Evolutionary conservation across 2,888 invertebrate genomes (phyloP), one percentile per base, ranked within the genome.

Genomic region (Cheilosia variabilis): DNA sequence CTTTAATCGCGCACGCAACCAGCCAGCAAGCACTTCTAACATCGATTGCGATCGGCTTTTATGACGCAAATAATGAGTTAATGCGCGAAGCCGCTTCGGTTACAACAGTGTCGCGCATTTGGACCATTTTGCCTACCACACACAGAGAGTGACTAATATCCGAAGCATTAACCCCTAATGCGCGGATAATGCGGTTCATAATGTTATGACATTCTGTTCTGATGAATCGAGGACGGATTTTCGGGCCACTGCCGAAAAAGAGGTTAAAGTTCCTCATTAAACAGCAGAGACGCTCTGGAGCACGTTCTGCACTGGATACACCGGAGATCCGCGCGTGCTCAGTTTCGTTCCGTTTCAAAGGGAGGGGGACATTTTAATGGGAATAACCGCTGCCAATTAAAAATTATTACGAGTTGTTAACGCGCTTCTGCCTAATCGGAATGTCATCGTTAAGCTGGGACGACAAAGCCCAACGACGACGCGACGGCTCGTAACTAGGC

Each of bases 241-340:
- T 78, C 17, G 66, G 66, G 62, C 47, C 65, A 69, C 34, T 37
- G 37, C 57, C 72, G 43, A 57, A 27, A 83, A 83, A 68, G 68
- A 83, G 83, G 83, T 78, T 83, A 83, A 78, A 83, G 83, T 83
- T 83, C 68, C 83, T 83, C 78, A 83, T 83, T 83, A 83, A 73
- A 68, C 41, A 37, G 55, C 50, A 10, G 43, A 68, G 68, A 52
- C 58, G 78, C 83, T 73, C 78, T 68, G 62, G 57, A 78, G 78
- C 83, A 83, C 68, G 83, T 73, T 83, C 83, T 83, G 55, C 66
- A 68, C 60, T 77, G 77, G 65, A 77, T 72, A 72, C 57, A 73
- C 78, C 63, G 63, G 78, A 62, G 73, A 27, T 68, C 22, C 72
- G 83, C 83, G 68, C 83, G 83, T 83, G 83, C 83, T 78, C 52